Evolutionary conservation across 2,113 vertebrate genomes (phyloP).

Genomic region (Callorhinus ursinus): DNA sequence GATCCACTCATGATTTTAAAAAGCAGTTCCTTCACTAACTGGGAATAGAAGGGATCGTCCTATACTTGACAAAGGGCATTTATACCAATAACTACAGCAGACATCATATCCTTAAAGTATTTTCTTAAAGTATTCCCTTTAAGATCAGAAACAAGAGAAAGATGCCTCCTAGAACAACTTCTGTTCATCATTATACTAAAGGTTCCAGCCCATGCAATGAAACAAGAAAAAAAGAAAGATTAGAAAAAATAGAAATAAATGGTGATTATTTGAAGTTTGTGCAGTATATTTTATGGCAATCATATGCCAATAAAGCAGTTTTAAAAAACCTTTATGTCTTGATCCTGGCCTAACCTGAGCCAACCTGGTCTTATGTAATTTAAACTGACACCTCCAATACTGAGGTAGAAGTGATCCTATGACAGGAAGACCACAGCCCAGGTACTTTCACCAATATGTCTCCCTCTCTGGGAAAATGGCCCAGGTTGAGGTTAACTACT

Average conservation of each 20-base stretch:
- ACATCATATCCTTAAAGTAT: not conserved
- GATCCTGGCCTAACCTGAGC: slow-evolving; percentile 1
- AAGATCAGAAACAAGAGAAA: not conserved
- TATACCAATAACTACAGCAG: not conserved
- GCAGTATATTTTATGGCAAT: not conserved
- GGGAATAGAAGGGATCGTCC: not conserved
- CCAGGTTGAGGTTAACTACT: not conserved
- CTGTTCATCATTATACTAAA: not conserved
- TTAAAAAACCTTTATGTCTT: not conserved
- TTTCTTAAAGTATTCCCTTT: not conserved
- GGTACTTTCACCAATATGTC: not conserved
- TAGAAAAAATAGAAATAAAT: not conserved
- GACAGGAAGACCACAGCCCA: not conserved
- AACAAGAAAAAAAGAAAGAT: not conserved
- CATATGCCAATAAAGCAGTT: not conserved
- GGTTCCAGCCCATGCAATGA: not conserved
- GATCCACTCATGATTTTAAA: not conserved
- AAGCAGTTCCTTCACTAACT: not conserved
- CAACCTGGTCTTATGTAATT: not conserved
- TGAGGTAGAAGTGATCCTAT: not conserved
- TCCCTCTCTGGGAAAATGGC: not conserved
- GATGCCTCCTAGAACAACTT: not conserved
- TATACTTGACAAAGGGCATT: not conserved
- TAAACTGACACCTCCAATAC: not conserved
- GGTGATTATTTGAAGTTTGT: not conserved